Base-by-base conservation (phyloP, 2,888 invertebrate genomes). In the Eupithecia vulgata region DNA sequence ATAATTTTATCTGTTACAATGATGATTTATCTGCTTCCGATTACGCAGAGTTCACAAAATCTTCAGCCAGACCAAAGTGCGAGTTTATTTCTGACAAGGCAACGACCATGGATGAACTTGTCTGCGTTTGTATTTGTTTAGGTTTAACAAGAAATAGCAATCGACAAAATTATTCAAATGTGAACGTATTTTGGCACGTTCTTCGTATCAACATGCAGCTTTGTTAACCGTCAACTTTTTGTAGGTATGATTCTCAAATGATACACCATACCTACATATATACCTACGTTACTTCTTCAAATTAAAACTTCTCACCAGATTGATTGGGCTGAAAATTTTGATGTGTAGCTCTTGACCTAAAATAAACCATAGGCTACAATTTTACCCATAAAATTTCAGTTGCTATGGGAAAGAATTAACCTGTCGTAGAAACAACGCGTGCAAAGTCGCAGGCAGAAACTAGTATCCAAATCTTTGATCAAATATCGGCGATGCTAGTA, bases 51-150 rank as follows among this genome's bases (percentile, higher is more conserved):
- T 25, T 57, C 21, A 57, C 5, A 48, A 10, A 25, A 13, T 57
- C 21, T 25, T 57, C 12, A 21, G 12, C 8, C 8, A 21, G 21
- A 52, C 21, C 52, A 21, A 52, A 52, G 21, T 21, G 52, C 52
- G 52, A 52, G 25, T 57, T 57, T 21, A 21, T 52, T 52, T 59
- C 37, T 37, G 73, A 59, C 72, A 79, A 84, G 86, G 80, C 84
- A 85, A 86, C 84, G 87, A 86, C 87, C 87, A 88, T 72, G 48
- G 77, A 72, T 84, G 87, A 82, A 89, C 89, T 61, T 52, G 48
- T 21, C 61, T n/a, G 17, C 40, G 5, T 57, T 25, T 57, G 12
- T 57, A 57, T 57, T 57, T 57, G 13, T 57, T 25, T 25, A 12
- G 57, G 57, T 57, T 25, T 1, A 13, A 52, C 57, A 52, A 52